A percentile compares a stretch with the other conserved stretches of the same genome.
Evolutionary conservation across 2,113 vertebrate genomes (phyloP).

Genomic region (Ptilonorhynchus violaceus): DNA sequence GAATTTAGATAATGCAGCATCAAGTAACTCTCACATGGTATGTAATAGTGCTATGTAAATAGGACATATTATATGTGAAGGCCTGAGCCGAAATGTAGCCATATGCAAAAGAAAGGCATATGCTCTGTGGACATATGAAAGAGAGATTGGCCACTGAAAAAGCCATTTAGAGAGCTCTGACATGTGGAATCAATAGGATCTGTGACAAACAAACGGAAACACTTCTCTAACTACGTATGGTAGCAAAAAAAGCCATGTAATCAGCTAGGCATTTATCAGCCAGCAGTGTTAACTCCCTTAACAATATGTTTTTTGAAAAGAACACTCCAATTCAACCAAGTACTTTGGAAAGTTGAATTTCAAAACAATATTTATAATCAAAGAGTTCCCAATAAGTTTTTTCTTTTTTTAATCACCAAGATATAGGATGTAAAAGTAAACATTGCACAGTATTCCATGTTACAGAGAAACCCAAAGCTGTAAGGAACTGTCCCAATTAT

Average conservation of each 20-base stretch:
- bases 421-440: neutral
- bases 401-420: neutral
- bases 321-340: neutral
- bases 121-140: neutral
- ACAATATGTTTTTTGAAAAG: neutral
- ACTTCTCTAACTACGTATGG: neutral
- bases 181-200: neutral
- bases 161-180: neutral
- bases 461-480: neutral
- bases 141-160: neutral
- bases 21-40: neutral
- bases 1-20: constrained; percentile 22
- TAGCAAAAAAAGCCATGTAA: neutral
- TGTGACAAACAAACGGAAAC: neutral
- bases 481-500: neutral
- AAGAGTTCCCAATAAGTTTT: neutral
- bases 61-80: neutral
- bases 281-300: neutral
- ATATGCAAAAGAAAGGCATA: neutral
- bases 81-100: neutral
- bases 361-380: neutral
- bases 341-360: neutral
- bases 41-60: neutral
- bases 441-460: neutral
- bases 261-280: neutral